phyloP scores from a whole-genome alignment of 2,113 vertebrate genomes.

The Gobiocypris rarus region DNA sequence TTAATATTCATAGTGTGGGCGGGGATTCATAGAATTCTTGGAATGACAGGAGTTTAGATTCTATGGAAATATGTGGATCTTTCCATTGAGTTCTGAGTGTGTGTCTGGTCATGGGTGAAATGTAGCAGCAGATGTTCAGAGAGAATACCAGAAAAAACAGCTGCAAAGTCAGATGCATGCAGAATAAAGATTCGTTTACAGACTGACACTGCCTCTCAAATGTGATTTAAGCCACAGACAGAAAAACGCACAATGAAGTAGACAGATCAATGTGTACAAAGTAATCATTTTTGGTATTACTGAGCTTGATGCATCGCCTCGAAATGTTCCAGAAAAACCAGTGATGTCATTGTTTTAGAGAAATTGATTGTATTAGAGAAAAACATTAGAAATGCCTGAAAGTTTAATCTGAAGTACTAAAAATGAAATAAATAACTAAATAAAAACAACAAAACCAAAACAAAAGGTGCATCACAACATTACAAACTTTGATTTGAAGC shows the following conservation, averaged over 20 bases:
- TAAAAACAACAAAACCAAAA: neutral
- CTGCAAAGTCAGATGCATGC: slow-evolving; percentile 4
- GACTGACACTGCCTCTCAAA: neutral
- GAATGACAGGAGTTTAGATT: too few species aligned
- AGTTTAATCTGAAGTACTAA: neutral
- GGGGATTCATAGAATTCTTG: too few species aligned
- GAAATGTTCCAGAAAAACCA: neutral
- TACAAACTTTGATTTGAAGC: too few species aligned
- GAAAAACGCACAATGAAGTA: neutral
- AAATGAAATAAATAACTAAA: neutral
- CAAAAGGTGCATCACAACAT: neutral
- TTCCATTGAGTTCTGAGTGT: too few species aligned
- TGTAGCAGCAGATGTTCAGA: slow-evolving; percentile 14
- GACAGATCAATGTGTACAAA: too few species aligned
- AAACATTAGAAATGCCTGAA: neutral
- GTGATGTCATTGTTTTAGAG: neutral
- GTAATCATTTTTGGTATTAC: too few species aligned
- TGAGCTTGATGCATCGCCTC: neutral
- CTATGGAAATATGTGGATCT: too few species aligned
- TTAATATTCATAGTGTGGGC: too few species aligned
- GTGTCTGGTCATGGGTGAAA: neutral
- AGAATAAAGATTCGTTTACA: neutral
- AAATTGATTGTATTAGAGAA: too few species aligned
- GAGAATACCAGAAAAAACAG: slow-evolving; percentile 12
- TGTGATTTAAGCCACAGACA: neutral